These are phyloP conservation scores for Osmoderma eremita DNA, from an alignment of 2,888 invertebrate species.

Conservation along the genomic window DNA sequence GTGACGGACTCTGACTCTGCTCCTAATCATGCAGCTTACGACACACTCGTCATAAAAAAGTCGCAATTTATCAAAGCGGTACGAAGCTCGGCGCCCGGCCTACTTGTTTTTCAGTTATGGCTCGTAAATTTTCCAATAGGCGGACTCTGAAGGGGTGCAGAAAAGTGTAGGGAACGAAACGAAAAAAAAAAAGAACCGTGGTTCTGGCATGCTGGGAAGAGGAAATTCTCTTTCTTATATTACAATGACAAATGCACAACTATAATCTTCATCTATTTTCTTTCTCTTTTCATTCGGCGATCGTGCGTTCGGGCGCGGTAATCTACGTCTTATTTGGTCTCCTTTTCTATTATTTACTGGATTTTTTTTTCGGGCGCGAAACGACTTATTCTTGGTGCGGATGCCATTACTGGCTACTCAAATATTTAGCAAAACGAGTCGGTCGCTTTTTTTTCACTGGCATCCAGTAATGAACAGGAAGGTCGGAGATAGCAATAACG, in stretches of 20 bases:
- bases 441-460: slow-evolving; percentile 4
- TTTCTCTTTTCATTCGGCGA: slow-evolving; percentile 9
- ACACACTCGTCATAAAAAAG: slow-evolving; percentile 48
- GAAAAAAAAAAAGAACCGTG: slow-evolving; percentile 28
- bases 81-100: slow-evolving; percentile 48
- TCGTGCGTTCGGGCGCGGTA: slow-evolving; percentile 6
- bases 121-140: slow-evolving; percentile 53
- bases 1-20: slow-evolving; percentile 23
- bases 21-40: slow-evolving; percentile 46
- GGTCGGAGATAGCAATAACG: slow-evolving; percentile 7
- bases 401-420: slow-evolving; percentile 34
- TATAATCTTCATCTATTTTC: slow-evolving; percentile 41
- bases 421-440: slow-evolving; percentile 30
- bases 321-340: slow-evolving; percentile 32
- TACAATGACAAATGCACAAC: slow-evolving; percentile 45
- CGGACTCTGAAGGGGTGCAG: slow-evolving; percentile 49
- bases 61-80: slow-evolving; percentile 53
- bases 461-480: slow-evolving; percentile 16
- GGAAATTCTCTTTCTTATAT: slow-evolving; percentile 39
- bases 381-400: slow-evolving; percentile 30
- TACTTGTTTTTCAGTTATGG: slow-evolving; percentile 52
- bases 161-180: slow-evolving; percentile 40
- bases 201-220: slow-evolving; percentile 30
- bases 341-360: slow-evolving; percentile 37
- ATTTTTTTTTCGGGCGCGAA: slow-evolving; percentile 26